phyloP scores from a whole-genome alignment of 2,797 vertebrate species.

The Diplodus sargus region DNA sequence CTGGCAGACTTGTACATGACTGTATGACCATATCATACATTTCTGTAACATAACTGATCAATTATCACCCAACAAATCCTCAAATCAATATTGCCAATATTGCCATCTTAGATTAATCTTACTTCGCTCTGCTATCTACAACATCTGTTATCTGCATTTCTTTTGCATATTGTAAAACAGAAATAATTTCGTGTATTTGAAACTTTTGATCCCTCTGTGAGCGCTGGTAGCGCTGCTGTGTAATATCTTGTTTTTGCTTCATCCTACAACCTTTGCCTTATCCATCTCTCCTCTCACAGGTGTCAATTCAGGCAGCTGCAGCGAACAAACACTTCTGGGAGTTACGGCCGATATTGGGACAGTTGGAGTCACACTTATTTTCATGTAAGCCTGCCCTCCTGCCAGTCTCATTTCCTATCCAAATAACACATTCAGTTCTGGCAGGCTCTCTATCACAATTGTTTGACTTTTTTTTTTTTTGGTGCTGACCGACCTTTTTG shows the following conservation, averaged over 20 bases:
- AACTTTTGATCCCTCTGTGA: neutral
- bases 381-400: neutral
- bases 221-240: neutral
- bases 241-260: constrained; percentile 5
- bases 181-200: neutral
- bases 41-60: neutral
- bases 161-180: neutral
- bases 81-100: constrained; percentile 4
- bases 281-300: constrained; percentile 1
- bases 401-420: constrained; percentile 5
- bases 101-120: neutral
- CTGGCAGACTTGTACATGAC: neutral
- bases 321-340: neutral
- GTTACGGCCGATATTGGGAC: neutral
- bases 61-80: constrained; percentile 7
- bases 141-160: neutral
- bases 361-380: constrained; percentile 1
- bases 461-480: neutral
- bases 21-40: constrained; percentile 1
- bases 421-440: neutral
- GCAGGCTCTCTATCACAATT: neutral
- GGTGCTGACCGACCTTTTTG: neutral
- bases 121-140: neutral
- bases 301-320: neutral
- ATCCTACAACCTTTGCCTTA: neutral